A percentile compares a stretch with the other conserved stretches of the same genome.
phyloP scores from a whole-genome alignment of 2,113 vertebrate species.

The Maccullochella peelii region DNA sequence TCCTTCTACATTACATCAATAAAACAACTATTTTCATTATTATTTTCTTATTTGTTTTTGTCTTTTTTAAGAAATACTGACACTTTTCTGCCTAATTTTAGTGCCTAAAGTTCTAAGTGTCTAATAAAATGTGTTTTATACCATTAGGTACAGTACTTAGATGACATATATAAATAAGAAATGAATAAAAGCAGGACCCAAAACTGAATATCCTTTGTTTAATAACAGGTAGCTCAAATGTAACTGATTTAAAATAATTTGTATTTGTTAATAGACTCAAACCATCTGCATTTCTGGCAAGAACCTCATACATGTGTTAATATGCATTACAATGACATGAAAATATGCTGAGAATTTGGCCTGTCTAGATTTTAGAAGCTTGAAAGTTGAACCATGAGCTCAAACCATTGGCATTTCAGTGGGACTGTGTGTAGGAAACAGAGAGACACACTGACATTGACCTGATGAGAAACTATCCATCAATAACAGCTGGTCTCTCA shows the following conservation, averaged over 20 bases:
- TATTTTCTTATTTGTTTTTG: neutral
- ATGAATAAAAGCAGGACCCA: neutral
- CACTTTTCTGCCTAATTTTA: neutral
- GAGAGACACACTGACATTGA: constrained; percentile 46
- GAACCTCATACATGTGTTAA: constrained; percentile 78
- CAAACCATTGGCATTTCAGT: constrained; percentile 54
- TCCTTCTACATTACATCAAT: neutral
- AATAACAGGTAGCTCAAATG: constrained; percentile 28
- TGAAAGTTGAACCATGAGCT: constrained; percentile 73
- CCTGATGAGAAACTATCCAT: constrained; percentile 59
- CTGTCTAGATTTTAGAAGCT: constrained; percentile 70
- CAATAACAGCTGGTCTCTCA: constrained; percentile 65
- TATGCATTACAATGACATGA: constrained; percentile 83
- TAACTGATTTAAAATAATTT: constrained; percentile 30
- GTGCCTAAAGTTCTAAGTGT: neutral
- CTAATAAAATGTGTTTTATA: neutral
- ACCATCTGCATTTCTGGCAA: constrained; percentile 74
- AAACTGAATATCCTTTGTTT: neutral
- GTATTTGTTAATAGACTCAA: constrained; percentile 73
- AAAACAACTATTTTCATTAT: too few relatives aligned
- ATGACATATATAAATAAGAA: neutral
- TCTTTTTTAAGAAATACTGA: neutral
- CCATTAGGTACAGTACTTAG: neutral
- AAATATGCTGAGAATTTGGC: constrained; percentile 87
- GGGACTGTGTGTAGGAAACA: constrained; percentile 52